These are phyloP conservation scores for Drosophila phalerata DNA, from an alignment of 2,888 invertebrate genomes.

Conservation along the genomic window DNA sequence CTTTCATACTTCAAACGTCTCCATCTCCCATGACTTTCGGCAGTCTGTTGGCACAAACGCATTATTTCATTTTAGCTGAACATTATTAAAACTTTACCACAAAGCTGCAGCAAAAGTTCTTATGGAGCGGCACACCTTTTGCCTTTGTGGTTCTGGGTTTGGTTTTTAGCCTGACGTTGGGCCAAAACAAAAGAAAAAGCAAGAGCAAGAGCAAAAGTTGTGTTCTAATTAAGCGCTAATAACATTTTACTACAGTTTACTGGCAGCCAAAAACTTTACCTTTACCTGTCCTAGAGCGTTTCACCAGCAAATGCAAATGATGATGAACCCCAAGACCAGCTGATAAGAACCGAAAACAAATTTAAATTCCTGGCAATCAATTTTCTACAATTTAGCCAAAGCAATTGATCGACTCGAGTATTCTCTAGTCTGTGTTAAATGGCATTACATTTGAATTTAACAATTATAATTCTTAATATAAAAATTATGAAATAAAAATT, in stretches of 20 bases:
- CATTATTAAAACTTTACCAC: slow-evolving; percentile 76
- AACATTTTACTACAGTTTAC: slow-evolving; percentile 69
- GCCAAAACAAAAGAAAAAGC: neutral
- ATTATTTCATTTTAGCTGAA: slow-evolving; percentile 75
- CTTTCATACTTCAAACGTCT: neutral
- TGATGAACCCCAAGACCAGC: slow-evolving; percentile 34
- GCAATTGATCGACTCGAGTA: neutral
- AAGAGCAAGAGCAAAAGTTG: slow-evolving; percentile 53
- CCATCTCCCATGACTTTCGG: slow-evolving; percentile 9
- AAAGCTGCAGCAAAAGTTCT: slow-evolving; percentile 72
- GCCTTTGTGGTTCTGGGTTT: slow-evolving; percentile 49
- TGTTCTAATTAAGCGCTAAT: slow-evolving; percentile 78
- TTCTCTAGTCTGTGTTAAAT: neutral
- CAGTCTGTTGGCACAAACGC: slow-evolving; percentile 62
- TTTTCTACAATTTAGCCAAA: slow-evolving; percentile 4
- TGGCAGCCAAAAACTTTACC: slow-evolving; percentile 42
- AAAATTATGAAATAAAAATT: too few relatives aligned
- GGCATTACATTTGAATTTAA: neutral
- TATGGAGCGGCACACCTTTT: slow-evolving; percentile 50
- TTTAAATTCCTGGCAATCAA: slow-evolving; percentile 39
- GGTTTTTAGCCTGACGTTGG: neutral
- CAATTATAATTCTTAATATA: too few relatives aligned
- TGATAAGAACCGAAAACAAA: slow-evolving; percentile 37
- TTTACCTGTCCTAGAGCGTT: slow-evolving; percentile 27
- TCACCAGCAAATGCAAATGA: slow-evolving; percentile 42